phyloP scores from a whole-genome alignment of 2,113 vertebrate species.

The Zosterops pallidus region DNA sequence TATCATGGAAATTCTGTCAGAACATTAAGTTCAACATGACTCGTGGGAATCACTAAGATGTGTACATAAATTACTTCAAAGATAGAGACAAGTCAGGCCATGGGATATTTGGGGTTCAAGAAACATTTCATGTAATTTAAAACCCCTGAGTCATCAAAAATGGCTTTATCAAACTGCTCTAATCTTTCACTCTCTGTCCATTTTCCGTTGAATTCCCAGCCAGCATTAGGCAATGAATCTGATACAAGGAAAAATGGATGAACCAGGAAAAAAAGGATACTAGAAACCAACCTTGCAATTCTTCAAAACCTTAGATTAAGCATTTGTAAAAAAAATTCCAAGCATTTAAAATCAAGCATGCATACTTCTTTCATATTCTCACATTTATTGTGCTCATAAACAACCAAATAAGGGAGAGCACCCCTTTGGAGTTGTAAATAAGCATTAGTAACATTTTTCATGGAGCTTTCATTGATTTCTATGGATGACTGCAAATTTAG shows the following conservation, averaged over 20 bases:
- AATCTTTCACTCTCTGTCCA: not conserved
- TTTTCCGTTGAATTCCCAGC: not conserved
- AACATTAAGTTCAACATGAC: conserved; percentile 40
- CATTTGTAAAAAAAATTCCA: not conserved
- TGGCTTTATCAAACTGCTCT: not conserved
- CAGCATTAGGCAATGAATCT: not conserved
- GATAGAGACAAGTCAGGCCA: not conserved
- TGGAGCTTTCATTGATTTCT: not conserved
- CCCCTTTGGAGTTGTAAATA: not conserved
- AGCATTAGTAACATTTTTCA: not conserved
- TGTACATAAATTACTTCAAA: not conserved
- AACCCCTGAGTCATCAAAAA: not conserved
- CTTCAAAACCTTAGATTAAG: not conserved
- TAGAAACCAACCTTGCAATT: not conserved
- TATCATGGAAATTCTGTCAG: conserved; percentile 39
- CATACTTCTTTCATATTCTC: not conserved
- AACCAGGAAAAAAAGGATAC: not conserved
- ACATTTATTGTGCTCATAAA: not conserved
- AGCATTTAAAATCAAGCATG: not conserved
- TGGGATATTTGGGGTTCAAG: not conserved
- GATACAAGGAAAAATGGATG: not conserved
- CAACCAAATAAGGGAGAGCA: not conserved
- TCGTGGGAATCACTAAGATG: conserved; percentile 1
- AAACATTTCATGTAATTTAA: not conserved
- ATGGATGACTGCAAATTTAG: not conserved